Base-by-base conservation (phyloP, 92 coral and sea anemone species). In the Parazoanthus darwini region DNA sequence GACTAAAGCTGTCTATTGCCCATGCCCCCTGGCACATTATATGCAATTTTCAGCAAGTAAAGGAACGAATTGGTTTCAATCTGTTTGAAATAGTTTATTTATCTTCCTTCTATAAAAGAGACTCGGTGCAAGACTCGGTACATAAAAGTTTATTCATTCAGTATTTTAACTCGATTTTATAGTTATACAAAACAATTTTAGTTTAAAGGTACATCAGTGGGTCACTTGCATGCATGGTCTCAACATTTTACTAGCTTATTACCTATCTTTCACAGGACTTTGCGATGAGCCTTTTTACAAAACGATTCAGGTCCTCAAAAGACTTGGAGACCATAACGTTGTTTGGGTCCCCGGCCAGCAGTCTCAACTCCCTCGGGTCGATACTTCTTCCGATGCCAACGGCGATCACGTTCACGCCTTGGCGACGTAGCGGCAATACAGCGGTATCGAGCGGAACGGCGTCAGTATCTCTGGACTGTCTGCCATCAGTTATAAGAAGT, bases 401-500 rank as follows among this genome's bases (percentile, higher is more conserved):
- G 18, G 93, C 98, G 38, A 95, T 81, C 5, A 95, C 89, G 73
- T 90, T 91, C 56, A 97, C 97, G 48, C 95, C 88, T 77, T 91
- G 92, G 36, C 89, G 93, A 78, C 91, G 91, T 26, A 97, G 85
- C n/a, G 98, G 94, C 81, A 90, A 90, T 50, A 89, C 90, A 18
- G 98, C 97, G 67, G 88, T 87, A 11, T 68, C 88, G 37, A 94
- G 91, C 48, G 96, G 90, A 22, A 76, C 63, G 56, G 76, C 85
- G 16, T 94, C 94, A 9, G 92, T 92, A 68, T 95, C 99, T 14
- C 82, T 85, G 23, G 97, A 91, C 85, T 94, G 96, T 13, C 96
- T 91, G 39, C 98, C 98, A 78, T 95, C 97, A 3, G 98, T 95
- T 76, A 97, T 86, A 48, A 97, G 90, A 29, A 97, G 81, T 54